Base-by-base conservation (phyloP, 2,113 vertebrate genomes). In the Phalacrocorax aristotelis region DNA sequence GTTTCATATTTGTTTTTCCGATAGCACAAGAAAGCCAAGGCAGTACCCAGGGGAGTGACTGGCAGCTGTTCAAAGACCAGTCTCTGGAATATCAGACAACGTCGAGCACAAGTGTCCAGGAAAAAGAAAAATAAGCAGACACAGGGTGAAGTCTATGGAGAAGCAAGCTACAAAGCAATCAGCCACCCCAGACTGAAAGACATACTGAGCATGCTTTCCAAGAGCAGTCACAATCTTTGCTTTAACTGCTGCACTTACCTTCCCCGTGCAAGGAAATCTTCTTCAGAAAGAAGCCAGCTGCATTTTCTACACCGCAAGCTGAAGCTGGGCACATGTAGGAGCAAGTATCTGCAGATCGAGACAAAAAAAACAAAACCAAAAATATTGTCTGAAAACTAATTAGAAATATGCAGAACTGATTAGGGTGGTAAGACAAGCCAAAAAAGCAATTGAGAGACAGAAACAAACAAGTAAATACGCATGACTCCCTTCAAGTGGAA, bases 1-100 rank as follows among this genome's bases (percentile, higher is more conserved):
- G 95, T 97, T 97, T 97, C 75, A 8, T 96, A 96, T 97, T 98
- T 98, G 92, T 95, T 98, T 98, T 97, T 93, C 95, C 97, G 85
- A 93, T 52, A 95, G 92, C 19, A 52, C 89, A 92, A 96, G 97
- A 97, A 97, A 97, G 91, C 92, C 92, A 94, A 95, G 80, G 96
- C 94, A 90, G 94, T 96, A 93, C 93, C 94, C 97, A 95, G 92
- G 97, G 94, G 93, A 97, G 89, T 48, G 94, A 70, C 95, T 98
- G 97, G 96, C 95, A 91, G 88, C 84, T 83, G 96, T 97, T 98
- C 97, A 95, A 96, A 95, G 87, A 97, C 71, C 32, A 18, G 78
- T 89, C 93, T 93, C 96, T 97, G 66, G 86, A 97, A 96, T 96
- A 96, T 93, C 89, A 96, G 95, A 89, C 96, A 95, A 75, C 95